Conservation (phyloP, 1,140 invertebrate genomes). For the Caerostris extrusa region DNA sequence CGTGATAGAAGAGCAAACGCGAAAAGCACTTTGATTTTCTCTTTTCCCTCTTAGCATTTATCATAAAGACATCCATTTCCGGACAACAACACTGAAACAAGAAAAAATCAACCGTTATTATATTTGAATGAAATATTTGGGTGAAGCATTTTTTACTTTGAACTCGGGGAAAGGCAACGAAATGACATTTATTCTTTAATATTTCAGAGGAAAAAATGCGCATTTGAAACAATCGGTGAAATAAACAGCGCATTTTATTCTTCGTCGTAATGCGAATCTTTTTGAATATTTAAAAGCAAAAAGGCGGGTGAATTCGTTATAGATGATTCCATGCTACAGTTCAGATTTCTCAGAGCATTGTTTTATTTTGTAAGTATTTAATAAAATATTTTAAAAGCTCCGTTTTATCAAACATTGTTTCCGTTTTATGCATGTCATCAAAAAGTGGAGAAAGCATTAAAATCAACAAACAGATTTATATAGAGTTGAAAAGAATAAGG, state of each 20-base stretch:
- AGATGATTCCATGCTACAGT: too few species aligned
- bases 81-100: not conserved
- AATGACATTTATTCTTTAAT: not conserved
- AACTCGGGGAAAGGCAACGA: not conserved
- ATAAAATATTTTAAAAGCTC: too few species aligned
- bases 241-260: not conserved
- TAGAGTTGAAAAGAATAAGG: too few species aligned
- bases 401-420: too few species aligned
- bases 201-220: not conserved
- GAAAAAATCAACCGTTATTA: not conserved
- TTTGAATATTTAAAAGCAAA: too few species aligned
- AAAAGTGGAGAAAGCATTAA: too few species aligned
- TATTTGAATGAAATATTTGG: not conserved
- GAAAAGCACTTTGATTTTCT: not conserved
- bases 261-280: too few species aligned
- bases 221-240: not conserved
- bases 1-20: not conserved
- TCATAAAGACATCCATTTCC: conserved; percentile 20
- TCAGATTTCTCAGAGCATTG: too few species aligned
- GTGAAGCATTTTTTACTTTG: not conserved
- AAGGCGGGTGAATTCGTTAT: too few species aligned
- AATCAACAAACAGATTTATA: too few species aligned
- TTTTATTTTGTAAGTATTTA: too few species aligned
- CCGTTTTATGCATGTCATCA: too few species aligned
- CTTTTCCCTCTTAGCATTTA: not conserved